phyloP scores from a whole-genome alignment of 2,888 invertebrate species.

The Apodemia duryi region DNA sequence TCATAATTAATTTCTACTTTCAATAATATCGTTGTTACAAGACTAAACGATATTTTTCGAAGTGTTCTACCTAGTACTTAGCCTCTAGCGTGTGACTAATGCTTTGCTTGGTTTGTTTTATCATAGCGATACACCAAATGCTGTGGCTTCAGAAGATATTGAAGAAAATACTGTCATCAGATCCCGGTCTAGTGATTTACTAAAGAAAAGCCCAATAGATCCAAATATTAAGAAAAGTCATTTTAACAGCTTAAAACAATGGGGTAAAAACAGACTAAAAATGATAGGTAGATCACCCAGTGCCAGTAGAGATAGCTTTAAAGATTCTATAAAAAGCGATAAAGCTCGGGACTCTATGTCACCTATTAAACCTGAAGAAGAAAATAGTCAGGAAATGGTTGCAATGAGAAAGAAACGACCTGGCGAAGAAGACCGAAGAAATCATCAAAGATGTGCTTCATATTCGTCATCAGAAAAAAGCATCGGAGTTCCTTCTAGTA shows the following conservation, averaged over 20 bases:
- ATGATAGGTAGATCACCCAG: slow-evolving; percentile 84
- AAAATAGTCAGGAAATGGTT: slow-evolving; percentile 83
- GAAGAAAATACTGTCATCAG: slow-evolving; percentile 79
- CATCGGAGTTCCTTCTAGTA: slow-evolving; percentile 77
- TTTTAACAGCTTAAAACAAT: slow-evolving; percentile 90
- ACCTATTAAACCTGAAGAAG: slow-evolving; percentile 71
- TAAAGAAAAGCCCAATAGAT: slow-evolving; percentile 84
- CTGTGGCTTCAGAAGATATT: slow-evolving; percentile 73
- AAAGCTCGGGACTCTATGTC: slow-evolving; percentile 63
- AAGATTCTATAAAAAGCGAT: slow-evolving; percentile 58
- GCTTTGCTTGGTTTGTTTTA: slow-evolving; percentile 80
- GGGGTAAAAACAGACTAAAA: slow-evolving; percentile 89
- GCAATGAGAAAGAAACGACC: slow-evolving; percentile 81
- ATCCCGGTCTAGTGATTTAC: slow-evolving; percentile 87
- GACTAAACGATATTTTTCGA: slow-evolving; percentile 64
- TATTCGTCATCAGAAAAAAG: slow-evolving; percentile 88
- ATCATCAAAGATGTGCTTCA: slow-evolving; percentile 88
- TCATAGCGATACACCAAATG: slow-evolving; percentile 75
- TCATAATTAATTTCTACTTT: slow-evolving; percentile 67
- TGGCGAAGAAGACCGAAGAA: slow-evolving; percentile 81
- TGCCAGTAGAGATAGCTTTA: slow-evolving; percentile 73
- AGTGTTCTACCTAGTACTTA: slow-evolving; percentile 56
- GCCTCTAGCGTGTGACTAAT: slow-evolving; percentile 79
- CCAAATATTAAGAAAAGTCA: slow-evolving; percentile 79
- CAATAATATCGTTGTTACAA: slow-evolving; percentile 61